Base-by-base conservation (phyloP, 2,113 vertebrate species). In the Pseudopipra pipra region DNA sequence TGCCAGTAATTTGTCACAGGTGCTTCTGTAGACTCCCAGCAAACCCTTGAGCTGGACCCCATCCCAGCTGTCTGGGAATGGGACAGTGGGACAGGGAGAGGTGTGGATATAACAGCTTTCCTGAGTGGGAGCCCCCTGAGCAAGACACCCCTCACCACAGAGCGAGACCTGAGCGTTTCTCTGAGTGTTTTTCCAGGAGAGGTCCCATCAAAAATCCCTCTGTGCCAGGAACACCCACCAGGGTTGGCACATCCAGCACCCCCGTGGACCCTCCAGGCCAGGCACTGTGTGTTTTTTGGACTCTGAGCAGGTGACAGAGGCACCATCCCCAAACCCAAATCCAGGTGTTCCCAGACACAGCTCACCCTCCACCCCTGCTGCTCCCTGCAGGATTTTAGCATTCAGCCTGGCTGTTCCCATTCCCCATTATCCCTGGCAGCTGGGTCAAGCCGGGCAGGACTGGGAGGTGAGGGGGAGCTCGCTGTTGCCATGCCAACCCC, bases 301-400 rank as follows among this genome's bases (percentile, higher is more conserved):
- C 20, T 13, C 37, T 1, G 2, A 66, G 65, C 39, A 20, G n/a
- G 72, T n/a, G 51, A 19, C 30, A 17, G 58, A 70, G 15, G 39
- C 47, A n/a, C 41, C 31, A 19, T 20, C 43, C 12, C 39, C 1
- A 3, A 49, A 68, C 33, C 19, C 67, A 79, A 47, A 67, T 41
- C 31, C 1, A 0, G 54, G 23, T 5, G 0, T 47, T 66, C 25
- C 56, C 33, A 58, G 63, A 9, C 67, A 23, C 67, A 61, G 4
- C 59, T 67, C n/a, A 9, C n/a, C 14, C 35, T 21, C 46, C 5
- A 0, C 18, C n/a, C 44, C 55, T 44, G 52, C 52, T 54, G 52
- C 28, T 54, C 52, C 52, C 17, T 18, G 33, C 24, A 12, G 54
- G 17, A 18, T 12, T 61, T 68, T 12, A 51, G 55, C 80, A 85